These are phyloP conservation scores for Rhynchopsitta pachyrhyncha DNA, from an alignment of 2,113 vertebrate species.

Conservation along the genomic window DNA sequence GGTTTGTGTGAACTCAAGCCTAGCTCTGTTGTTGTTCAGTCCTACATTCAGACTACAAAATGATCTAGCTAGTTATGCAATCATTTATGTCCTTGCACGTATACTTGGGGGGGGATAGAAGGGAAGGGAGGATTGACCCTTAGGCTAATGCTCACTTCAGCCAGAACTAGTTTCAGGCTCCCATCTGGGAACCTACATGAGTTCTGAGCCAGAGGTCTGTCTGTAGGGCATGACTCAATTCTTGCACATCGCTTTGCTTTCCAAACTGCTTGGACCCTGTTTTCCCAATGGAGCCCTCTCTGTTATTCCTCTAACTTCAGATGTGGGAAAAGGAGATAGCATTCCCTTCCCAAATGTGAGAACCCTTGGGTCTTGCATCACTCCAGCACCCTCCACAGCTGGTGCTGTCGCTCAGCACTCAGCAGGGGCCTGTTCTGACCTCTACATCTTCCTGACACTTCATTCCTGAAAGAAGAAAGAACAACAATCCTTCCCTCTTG, in stretches of 20 bases:
- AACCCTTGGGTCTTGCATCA: not conserved
- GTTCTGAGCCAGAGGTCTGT: accelerated
- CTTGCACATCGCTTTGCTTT: not conserved
- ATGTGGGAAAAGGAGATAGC: not conserved
- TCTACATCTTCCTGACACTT: slow-evolving; percentile 82
- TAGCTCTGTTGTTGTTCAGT: not conserved
- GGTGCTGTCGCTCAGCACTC: slow-evolving; percentile 79
- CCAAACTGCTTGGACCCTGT: accelerated
- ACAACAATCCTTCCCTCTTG: slow-evolving; percentile 35
- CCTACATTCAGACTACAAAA: not conserved
- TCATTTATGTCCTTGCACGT: not conserved
- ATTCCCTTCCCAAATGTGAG: not conserved
- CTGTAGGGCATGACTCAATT: accelerated
- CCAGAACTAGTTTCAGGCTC: not conserved
- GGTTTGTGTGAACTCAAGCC: not conserved
- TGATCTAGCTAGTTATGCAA: not conserved
- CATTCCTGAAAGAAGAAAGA: slow-evolving; percentile 54
- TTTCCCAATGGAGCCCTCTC: not conserved
- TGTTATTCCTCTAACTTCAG: not conserved
- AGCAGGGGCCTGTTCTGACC: slow-evolving; percentile 68
- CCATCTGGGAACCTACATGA: accelerated
- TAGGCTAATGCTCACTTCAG: accelerated
- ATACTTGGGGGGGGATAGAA: accelerated
- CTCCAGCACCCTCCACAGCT: slow-evolving; percentile 72
- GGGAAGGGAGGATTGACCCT: not conserved